Percentiles rank a stretch among this genome's conserved stretches.
phyloP scores from a whole-genome alignment of 2,113 vertebrate genomes.

The Odocoileus virginianus region DNA sequence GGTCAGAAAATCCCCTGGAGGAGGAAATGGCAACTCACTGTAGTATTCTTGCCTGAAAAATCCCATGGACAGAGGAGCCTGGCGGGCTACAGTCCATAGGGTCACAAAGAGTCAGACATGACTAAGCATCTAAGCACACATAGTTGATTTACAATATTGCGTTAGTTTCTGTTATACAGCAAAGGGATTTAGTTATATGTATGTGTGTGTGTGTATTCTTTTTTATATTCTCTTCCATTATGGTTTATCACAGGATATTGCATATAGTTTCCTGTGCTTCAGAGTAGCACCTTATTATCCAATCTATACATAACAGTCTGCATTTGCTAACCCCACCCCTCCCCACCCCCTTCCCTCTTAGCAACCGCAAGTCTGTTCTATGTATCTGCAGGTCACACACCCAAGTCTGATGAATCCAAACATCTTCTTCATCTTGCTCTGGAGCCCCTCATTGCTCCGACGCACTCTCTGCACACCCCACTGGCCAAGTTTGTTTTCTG shows the following conservation, averaged over 20 bases:
- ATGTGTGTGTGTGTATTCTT: background rate
- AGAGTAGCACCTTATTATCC: background rate
- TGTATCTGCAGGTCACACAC: background rate
- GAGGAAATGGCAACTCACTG: background rate
- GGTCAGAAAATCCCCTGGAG: background rate
- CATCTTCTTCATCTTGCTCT: background rate
- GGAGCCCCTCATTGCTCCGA: background rate
- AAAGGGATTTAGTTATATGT: background rate
- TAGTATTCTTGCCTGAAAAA: background rate
- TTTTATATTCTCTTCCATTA: background rate
- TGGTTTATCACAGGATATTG: background rate
- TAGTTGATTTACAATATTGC: background rate
- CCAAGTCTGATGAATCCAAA: background rate
- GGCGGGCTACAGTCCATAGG: background rate
- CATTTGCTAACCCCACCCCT: background rate
- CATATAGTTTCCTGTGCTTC: background rate
- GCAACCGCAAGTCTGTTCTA: background rate
- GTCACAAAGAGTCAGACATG: background rate
- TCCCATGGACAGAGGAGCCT: background rate
- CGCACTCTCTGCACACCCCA: background rate
- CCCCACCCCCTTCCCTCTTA: background rate
- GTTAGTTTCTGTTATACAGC: background rate
- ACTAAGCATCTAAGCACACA: background rate
- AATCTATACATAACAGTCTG: background rate
- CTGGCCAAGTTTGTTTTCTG: background rate